Evolutionary conservation across 2,113 vertebrate species (phyloP).

Genomic region (Oostethus manadensis): DNA sequence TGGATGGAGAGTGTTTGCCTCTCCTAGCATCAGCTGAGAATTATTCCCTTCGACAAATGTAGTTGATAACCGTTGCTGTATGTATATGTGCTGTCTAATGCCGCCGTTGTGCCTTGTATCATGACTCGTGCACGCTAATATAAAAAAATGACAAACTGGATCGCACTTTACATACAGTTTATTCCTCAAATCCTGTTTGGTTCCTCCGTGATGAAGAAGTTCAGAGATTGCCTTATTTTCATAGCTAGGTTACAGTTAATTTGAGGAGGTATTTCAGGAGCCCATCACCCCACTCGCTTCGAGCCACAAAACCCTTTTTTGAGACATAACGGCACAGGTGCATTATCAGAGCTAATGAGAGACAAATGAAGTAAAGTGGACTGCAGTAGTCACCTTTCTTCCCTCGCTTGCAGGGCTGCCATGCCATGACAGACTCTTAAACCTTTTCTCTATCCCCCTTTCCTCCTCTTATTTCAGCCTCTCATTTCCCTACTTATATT

Average conservation of each 20-base stretch:
- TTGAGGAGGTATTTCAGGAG: constrained; percentile 51
- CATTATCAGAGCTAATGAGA: constrained; percentile 89
- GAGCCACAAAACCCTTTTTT: constrained; percentile 54
- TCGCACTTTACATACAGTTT: no score
- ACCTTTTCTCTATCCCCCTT: constrained; percentile 8
- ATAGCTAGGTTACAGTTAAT: constrained; percentile 41
- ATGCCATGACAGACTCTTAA: constrained; percentile 18
- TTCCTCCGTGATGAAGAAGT: neutral
- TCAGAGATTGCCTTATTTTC: constrained; percentile 17
- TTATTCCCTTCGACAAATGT: no score
- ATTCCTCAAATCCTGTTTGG: neutral
- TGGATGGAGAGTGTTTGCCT: no score
- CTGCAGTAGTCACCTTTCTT: constrained; percentile 77
- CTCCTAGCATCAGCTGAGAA: no score
- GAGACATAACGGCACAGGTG: constrained; percentile 79
- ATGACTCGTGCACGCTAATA: neutral
- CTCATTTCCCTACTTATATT: constrained; percentile 20
- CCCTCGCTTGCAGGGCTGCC: constrained; percentile 42
- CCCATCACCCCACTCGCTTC: constrained; percentile 52
- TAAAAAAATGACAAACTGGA: neutral
- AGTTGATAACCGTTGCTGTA: no score
- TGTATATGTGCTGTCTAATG: no score
- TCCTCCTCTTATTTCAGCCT: constrained; percentile 6
- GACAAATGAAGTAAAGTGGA: constrained; percentile 88
- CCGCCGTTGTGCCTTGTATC: neutral